phyloP scores from a whole-genome alignment of 92 coral and sea anemone genomes.

The Umimayanthus chanpuru region DNA sequence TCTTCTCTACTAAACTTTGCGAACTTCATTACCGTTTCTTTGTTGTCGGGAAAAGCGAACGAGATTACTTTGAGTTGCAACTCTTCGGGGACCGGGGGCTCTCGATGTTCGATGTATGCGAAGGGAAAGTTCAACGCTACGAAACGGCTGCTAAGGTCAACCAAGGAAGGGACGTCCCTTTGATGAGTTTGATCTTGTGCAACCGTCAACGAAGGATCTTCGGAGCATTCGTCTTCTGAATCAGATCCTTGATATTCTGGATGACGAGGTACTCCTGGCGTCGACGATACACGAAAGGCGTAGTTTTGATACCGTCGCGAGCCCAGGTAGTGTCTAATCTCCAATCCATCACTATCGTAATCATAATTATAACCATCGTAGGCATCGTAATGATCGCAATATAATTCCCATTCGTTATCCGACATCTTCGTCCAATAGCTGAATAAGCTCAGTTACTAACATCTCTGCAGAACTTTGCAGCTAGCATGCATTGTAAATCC shows the following conservation, averaged over 20 bases:
- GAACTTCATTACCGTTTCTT: slow-evolving; percentile 73
- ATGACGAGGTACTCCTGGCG: not conserved
- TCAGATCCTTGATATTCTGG: not conserved
- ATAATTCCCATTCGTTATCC: not conserved
- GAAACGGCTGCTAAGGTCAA: slow-evolving; percentile 66
- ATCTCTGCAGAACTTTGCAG: no score
- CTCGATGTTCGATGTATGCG: slow-evolving; percentile 80
- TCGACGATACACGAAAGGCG: not conserved
- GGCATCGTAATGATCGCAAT: not conserved
- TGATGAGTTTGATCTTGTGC: not conserved
- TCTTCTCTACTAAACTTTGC: slow-evolving; percentile 71
- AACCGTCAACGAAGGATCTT: not conserved
- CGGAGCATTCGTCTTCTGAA: not conserved
- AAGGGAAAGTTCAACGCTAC: slow-evolving; percentile 81
- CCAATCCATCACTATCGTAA: slow-evolving; percentile 16
- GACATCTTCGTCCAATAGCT: not conserved
- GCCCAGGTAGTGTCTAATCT: slow-evolving; percentile 17
- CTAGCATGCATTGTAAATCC: no score
- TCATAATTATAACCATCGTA: not conserved
- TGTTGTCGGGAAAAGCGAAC: slow-evolving; percentile 77
- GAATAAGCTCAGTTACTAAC: no score
- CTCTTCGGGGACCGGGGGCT: slow-evolving; percentile 88
- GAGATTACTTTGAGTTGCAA: slow-evolving; percentile 78
- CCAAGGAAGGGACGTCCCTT: slow-evolving; percentile 52
- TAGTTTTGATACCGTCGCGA: not conserved